These are phyloP conservation scores for Bradypodion ventrale DNA, from an alignment of 2,797 vertebrate species.

Conservation along the genomic window DNA sequence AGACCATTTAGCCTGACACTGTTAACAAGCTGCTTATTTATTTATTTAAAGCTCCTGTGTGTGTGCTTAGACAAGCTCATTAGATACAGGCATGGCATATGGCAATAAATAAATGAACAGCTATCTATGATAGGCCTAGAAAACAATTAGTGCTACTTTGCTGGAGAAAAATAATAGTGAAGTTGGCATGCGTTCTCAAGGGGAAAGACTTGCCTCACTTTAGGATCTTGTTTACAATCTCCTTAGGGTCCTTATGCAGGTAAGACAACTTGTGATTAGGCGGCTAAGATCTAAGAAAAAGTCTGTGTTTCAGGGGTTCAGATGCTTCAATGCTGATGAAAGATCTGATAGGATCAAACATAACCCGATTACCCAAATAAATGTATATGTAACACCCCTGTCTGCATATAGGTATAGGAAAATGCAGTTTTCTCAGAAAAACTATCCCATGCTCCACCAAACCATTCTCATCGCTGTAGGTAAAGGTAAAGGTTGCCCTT, in stretches of 20 bases:
- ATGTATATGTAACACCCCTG: background rate
- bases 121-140: conserved; percentile 24
- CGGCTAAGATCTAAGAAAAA: background rate
- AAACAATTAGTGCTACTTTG: conserved; percentile 14
- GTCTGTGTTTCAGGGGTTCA: background rate
- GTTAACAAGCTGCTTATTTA: conserved; percentile 15
- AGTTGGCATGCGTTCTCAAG: background rate
- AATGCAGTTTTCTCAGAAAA: background rate
- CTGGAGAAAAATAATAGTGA: conserved; percentile 3
- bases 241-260: background rate
- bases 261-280: background rate
- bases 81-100: conserved; percentile 21
- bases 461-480: background rate
- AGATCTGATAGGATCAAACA: background rate
- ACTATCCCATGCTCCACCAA: background rate
- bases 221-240: background rate
- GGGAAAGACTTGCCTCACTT: background rate
- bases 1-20: conserved; percentile 22
- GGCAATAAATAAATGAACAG: conserved; percentile 38
- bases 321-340: background rate
- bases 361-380: background rate
- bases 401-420: background rate
- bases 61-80: conserved; percentile 32
- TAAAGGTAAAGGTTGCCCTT: too few species aligned
- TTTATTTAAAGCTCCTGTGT: conserved; percentile 13